These are phyloP conservation scores for Tetropium fuscum DNA, from an alignment of 2,888 invertebrate genomes.

Conservation along the genomic window DNA sequence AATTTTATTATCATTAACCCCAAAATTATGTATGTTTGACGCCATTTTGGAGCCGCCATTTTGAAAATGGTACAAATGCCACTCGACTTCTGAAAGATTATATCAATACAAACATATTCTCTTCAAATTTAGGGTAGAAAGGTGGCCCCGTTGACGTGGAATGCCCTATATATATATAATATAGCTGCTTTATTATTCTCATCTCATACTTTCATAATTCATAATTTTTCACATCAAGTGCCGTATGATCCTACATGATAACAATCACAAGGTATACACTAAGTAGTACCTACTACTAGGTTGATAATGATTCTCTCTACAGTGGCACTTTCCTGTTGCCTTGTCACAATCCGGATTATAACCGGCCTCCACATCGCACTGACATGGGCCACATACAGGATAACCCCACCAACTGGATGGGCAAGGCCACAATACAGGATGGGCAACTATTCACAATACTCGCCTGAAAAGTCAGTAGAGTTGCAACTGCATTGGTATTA, in stretches of 20 bases:
- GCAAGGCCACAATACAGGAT: slow-evolving; percentile 83
- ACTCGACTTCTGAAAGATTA: no score
- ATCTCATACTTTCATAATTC: no score
- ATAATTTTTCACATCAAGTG: slow-evolving; percentile 88
- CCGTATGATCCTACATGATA: slow-evolving; percentile 88
- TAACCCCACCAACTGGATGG: slow-evolving; percentile 97
- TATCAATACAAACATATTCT: no score
- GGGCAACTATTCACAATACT: slow-evolving; percentile 78
- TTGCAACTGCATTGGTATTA: slow-evolving; percentile 80
- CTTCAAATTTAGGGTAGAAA: no score
- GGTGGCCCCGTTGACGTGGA: no score
- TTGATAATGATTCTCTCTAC: slow-evolving; percentile 91
- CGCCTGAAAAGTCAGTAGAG: slow-evolving; percentile 76
- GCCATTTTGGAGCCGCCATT: no score
- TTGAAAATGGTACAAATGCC: no score
- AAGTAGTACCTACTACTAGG: slow-evolving; percentile 66
- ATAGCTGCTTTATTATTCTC: no score
- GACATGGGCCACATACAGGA: slow-evolving; percentile 94
- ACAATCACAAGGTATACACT: slow-evolving; percentile 91
- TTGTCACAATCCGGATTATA: slow-evolving; percentile 89
- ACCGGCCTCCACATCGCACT: slow-evolving; percentile 84
- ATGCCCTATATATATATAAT: no score
- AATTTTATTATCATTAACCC: no score
- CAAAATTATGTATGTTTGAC: no score
- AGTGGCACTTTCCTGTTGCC: slow-evolving; percentile 87